Conservation (phyloP, 2,113 vertebrate species). For the Acrocephalus kingi region DNA sequence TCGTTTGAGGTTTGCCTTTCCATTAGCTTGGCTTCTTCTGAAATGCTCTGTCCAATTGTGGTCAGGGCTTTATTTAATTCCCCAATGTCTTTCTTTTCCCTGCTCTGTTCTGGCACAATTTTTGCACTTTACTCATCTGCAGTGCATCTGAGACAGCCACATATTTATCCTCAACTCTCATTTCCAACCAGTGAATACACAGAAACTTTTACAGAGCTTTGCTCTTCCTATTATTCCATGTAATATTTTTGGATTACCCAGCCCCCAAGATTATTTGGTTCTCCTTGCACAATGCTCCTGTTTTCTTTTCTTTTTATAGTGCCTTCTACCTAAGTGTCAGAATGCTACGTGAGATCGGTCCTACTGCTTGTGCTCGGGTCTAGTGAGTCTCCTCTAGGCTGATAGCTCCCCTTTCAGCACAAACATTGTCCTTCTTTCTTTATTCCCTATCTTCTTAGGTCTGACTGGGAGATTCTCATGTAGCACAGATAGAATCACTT, state of each 20-base stretch:
- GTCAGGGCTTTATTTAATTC: not conserved
- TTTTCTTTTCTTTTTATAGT: not conserved
- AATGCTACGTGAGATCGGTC: not conserved
- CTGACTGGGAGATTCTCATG: not conserved
- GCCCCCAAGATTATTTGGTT: not conserved
- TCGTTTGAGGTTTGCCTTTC: not conserved
- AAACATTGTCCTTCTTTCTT: not conserved
- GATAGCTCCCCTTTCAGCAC: not conserved
- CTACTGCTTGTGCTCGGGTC: not conserved
- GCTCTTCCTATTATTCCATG: not conserved
- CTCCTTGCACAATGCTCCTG: not conserved
- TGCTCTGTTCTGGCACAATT: not conserved
- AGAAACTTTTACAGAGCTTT: not conserved
- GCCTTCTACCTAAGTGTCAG: not conserved
- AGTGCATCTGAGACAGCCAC: not conserved
- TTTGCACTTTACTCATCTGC: not conserved
- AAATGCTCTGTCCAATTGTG: not conserved
- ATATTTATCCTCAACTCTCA: not conserved
- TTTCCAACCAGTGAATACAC: not conserved
- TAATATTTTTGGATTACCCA: not conserved
- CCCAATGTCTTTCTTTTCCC: not conserved
- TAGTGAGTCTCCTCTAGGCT: not conserved
- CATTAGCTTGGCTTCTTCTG: not conserved
- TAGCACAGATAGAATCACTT: not conserved
- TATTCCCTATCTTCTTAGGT: not conserved